These are phyloP conservation scores for Graphium colonna DNA, from an alignment of 2,888 invertebrate genomes.

Conservation along the genomic window DNA sequence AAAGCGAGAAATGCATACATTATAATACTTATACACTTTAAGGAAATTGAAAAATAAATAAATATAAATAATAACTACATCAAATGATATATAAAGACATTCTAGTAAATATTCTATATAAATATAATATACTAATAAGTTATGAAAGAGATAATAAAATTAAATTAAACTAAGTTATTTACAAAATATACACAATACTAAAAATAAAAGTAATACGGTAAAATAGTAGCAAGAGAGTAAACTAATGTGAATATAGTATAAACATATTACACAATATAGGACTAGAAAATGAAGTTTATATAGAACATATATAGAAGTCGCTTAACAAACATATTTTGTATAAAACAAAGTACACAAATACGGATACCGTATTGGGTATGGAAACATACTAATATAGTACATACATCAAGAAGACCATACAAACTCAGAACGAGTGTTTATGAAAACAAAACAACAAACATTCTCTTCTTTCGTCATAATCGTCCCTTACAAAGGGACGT, in stretches of 20 bases:
- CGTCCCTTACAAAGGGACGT: conserved; percentile 62
- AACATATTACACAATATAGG: conserved; percentile 21
- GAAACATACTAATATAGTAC: conserved; percentile 67
- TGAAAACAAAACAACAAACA: conserved; percentile 62
- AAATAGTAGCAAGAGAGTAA: conserved; percentile 24
- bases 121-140: conserved; percentile 10
- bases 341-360: conserved; percentile 69
- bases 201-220: neutral
- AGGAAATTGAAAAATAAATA: neutral
- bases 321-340: conserved; percentile 39
- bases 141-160: no score
- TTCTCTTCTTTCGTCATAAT: conserved; percentile 35
- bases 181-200: conserved; percentile 30
- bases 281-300: conserved; percentile 25
- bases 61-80: conserved; percentile 9
- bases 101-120: conserved; percentile 1
- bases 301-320: conserved; percentile 27
- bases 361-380: conserved; percentile 72
- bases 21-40: neutral
- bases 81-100: conserved; percentile 23
- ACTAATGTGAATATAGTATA: conserved; percentile 21
- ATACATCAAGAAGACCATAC: conserved; percentile 56
- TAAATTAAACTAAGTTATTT: conserved; percentile 25
- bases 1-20: neutral
- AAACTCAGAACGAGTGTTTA: conserved; percentile 66